Base-by-base conservation (phyloP, 1,140 invertebrate genomes). In the Tyrophagus putrescentiae region DNA sequence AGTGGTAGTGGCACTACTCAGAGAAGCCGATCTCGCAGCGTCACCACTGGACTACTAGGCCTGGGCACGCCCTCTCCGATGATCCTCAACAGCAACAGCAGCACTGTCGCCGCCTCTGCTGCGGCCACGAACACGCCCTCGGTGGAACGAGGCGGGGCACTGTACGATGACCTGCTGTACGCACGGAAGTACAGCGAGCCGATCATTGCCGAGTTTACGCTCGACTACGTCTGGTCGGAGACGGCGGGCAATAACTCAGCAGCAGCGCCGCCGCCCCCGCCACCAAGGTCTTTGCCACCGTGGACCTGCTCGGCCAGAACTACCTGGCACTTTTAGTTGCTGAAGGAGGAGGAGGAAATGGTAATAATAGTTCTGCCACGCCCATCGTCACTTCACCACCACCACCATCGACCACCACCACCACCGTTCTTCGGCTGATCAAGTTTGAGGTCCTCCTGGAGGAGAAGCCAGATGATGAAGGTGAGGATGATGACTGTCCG, bases 161-260 rank as follows among this genome's bases (percentile, higher is more conserved):
- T 60, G 4, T 52, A 23, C 41, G n/a, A 36, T 29, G 18, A 36
- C 54, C 25, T 45, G 36, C 16, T 23, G n/a, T 54, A 39, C 42
- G 7, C 42, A 18, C 7, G 44, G 28, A 59, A 27, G 48, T 33
- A 7, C 41, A 76, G 80, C 3, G 79, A 84, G 65, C 84, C 85
- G 4, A 72, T 89, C 16, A 82, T 82, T 61, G 87, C 88, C 1
- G 82, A 86, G 65, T 75, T 91, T 52, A 91, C 87, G 70, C 74
- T 93, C 21, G 88, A 93, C 68, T 83, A 87, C 66, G 74, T 91
- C 18, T 93, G 88, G 88, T 85, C 82, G 0, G 88, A 92, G 41
- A 59, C 62, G 53, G 64, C n/a, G 57, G 64, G 28, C 62, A 64
- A 13, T 53, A 9, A 54, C 13, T 34, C n/a, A 31, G 1, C 25